Conservation (phyloP, 2,113 vertebrate species). For the Protomyctophum bolini region DNA sequence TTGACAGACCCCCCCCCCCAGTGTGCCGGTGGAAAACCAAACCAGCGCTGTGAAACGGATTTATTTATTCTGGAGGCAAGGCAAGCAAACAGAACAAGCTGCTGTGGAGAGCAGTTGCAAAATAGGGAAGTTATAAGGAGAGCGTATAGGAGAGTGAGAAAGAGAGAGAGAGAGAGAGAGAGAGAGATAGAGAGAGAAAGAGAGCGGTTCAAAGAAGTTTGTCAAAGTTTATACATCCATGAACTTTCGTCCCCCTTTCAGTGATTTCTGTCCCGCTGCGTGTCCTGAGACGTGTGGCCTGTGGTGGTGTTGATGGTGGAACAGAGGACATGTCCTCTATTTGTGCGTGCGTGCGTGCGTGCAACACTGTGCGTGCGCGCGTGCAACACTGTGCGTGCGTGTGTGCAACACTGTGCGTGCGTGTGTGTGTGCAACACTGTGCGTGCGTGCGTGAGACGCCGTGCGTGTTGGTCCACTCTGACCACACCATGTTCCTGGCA, state of each 20-base stretch:
- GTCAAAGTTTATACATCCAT: constrained; percentile 27
- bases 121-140: constrained; percentile 6
- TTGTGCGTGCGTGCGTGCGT: constrained; percentile 24
- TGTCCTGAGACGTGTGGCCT: constrained; percentile 27
- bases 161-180: constrained; percentile 20
- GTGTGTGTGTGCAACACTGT: too few species aligned
- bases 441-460: neutral
- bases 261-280: constrained; percentile 24
- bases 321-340: constrained; percentile 60
- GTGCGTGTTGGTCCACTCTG: neutral
- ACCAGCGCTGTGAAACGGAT: constrained; percentile 60
- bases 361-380: too few species aligned
- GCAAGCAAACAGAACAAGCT: constrained; percentile 57
- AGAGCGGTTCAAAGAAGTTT: constrained; percentile 16
- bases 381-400: too few species aligned
- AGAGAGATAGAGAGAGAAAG: constrained; percentile 19
- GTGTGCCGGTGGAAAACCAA: constrained; percentile 50
- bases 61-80: constrained; percentile 67
- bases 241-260: neutral
- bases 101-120: constrained; percentile 15
- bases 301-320: constrained; percentile 40
- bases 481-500: constrained; percentile 38
- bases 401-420: too few species aligned
- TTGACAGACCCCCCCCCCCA: too few species aligned
- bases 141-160: neutral